Evolutionary conservation across 2,888 invertebrate species (phyloP).

Genomic region (Diaphora mendica): DNA sequence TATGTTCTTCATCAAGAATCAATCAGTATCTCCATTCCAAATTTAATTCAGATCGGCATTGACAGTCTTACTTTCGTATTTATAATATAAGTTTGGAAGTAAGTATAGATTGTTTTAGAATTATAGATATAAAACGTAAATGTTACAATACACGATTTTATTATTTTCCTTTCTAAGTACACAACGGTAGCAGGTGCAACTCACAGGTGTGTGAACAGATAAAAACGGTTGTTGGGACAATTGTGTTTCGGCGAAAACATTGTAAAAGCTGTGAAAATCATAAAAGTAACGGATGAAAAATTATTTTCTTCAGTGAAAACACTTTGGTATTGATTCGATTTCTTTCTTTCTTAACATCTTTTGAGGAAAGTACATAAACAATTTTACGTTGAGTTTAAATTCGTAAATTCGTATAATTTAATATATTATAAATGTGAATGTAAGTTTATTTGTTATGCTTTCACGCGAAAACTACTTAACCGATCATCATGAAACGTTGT

Average conservation of each 20-base stretch:
- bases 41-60: too few relatives aligned
- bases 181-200: slow-evolving; percentile 26
- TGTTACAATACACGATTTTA: neutral
- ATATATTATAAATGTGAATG: too few relatives aligned
- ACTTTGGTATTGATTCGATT: slow-evolving; percentile 8
- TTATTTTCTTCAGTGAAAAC: slow-evolving; percentile 11
- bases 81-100: too few relatives aligned
- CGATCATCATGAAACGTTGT: too few relatives aligned
- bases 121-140: neutral
- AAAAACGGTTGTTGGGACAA: slow-evolving; percentile 16
- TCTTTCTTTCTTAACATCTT: neutral
- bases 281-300: slow-evolving; percentile 16
- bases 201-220: slow-evolving; percentile 27
- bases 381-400: too few relatives aligned
- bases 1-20: too few relatives aligned
- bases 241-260: slow-evolving; percentile 18
- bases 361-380: neutral
- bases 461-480: too few relatives aligned
- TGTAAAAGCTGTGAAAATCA: slow-evolving; percentile 11
- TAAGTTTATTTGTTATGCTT: too few relatives aligned
- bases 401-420: too few relatives aligned
- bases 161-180: slow-evolving; percentile 8
- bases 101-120: neutral
- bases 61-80: too few relatives aligned
- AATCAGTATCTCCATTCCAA: too few relatives aligned